Conservation (phyloP, 2,113 vertebrate species). For the Actenoides hombroni region DNA sequence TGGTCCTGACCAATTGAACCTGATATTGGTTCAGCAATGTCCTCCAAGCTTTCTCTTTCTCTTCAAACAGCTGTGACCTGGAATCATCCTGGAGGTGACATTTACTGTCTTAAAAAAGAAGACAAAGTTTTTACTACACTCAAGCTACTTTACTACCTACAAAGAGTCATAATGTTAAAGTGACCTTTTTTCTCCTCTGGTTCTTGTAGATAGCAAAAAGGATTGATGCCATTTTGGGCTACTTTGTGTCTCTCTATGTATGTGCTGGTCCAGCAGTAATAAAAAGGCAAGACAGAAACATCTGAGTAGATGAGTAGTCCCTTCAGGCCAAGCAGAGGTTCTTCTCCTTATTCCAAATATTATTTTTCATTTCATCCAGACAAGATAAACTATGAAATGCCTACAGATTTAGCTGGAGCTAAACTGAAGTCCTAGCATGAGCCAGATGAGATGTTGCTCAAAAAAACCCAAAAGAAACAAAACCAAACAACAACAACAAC, state of each 20-base stretch:
- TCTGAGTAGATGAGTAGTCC: background rate
- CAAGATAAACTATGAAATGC: background rate
- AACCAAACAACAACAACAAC: background rate
- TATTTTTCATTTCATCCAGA: background rate
- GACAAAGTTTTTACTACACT: background rate
- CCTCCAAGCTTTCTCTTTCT: background rate
- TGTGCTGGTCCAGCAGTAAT: background rate
- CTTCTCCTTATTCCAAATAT: background rate
- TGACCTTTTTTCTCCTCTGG: background rate
- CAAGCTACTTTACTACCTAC: background rate
- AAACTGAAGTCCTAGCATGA: background rate
- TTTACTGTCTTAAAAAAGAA: background rate
- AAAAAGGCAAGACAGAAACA: background rate
- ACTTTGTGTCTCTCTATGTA: background rate
- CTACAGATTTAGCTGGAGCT: background rate
- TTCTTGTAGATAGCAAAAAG: background rate
- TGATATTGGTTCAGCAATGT: background rate
- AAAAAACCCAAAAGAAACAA: background rate
- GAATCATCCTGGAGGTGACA: background rate
- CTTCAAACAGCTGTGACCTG: background rate
- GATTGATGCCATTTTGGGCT: background rate
- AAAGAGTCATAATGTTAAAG: background rate
- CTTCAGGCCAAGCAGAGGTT: background rate
- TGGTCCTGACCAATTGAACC: too few species aligned
- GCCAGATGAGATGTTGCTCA: background rate